Evolutionary conservation across 1,140 invertebrate species (phyloP), one percentile per base, ranked within the genome.

Genomic region (Magallana ariakensis): DNA sequence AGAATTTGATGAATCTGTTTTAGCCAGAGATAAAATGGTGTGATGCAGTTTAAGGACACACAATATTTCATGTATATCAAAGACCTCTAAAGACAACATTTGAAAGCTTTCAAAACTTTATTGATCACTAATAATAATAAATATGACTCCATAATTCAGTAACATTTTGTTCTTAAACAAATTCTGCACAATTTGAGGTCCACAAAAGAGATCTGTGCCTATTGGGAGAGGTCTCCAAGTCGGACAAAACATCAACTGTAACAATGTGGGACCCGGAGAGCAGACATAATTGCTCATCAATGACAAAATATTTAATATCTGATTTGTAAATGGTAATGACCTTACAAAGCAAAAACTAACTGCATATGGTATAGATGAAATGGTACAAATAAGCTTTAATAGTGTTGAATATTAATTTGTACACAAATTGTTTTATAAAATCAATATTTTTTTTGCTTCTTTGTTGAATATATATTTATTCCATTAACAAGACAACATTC

Each of bases 1-100:
- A 19, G 98, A 99, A 95, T 99, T 99, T 95, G 98, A 99, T 92
- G 98, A 99, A 93, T 96, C 97, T 87, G 98, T 99, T 62, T 97
- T 99, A 88, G 95, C 96, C 0, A 96, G 98, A 92, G 98, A 99
- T 93, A 99, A 99, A 94, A 97, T 97, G 92, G 95, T 98, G 80
- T 75, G 33, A 46, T 46, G 33, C 33, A 46, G 33, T 46, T 46
- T 46, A 46, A 46, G 5, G 33, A 46, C 3, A 46, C 33, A 46
- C 33, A 46, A 46, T 46, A 3, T 46, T 46, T 46, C 5, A 46
- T 46, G 33, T 46, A 46, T 46, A 46, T 46, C 33, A 46, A 46
- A 46, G 33, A 46, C 33, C 33, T 46, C 5, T 2, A 46, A 46
- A 46, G 5, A 46, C 33, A 46, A 46, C 33, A 46, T 46, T 4